Percentiles rank a stretch among this genome's conserved stretches.
Evolutionary conservation across 2,888 invertebrate species (phyloP).

Genomic region (Erpobdella octoculata): DNA sequence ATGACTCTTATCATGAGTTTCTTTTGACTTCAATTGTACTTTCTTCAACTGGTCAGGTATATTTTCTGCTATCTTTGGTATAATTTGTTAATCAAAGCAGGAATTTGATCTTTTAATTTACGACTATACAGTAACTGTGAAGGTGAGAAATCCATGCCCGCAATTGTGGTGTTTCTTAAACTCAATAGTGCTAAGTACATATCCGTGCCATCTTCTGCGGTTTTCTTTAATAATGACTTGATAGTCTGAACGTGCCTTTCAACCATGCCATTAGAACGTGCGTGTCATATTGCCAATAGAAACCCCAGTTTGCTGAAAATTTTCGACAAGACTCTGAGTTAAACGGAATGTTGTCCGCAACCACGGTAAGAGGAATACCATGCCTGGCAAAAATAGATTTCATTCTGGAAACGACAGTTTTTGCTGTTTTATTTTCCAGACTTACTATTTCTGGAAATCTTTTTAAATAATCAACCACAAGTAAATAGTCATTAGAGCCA

Average conservation of each 20-base stretch:
- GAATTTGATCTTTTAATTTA: conserved; percentile 31
- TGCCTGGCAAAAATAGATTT: conserved; percentile 34
- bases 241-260: conserved; percentile 33
- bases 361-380: conserved; percentile 35
- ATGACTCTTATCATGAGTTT: conserved; percentile 11
- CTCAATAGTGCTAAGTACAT: conserved; percentile 33
- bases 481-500: conserved; percentile 30
- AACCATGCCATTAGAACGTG: conserved; percentile 35
- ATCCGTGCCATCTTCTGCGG: conserved; percentile 29
- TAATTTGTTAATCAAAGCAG: not conserved
- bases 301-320: conserved; percentile 31
- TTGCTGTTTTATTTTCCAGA: too few species aligned
- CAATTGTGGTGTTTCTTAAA: conserved; percentile 35
- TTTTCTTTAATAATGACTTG: conserved; percentile 33
- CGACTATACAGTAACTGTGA: conserved; percentile 36
- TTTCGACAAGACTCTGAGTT: conserved; percentile 20
- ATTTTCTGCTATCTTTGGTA: not conserved
- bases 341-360: conserved; percentile 37
- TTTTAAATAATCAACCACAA: conserved; percentile 37
- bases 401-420: too few species aligned
- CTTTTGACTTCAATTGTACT: not conserved
- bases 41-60: not conserved
- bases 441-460: conserved; percentile 37
- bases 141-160: conserved; percentile 33
- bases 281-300: conserved; percentile 20